These are phyloP conservation scores for Harpagoxenus sublaevis DNA, from an alignment of 2,888 invertebrate species.

Conservation along the genomic window DNA sequence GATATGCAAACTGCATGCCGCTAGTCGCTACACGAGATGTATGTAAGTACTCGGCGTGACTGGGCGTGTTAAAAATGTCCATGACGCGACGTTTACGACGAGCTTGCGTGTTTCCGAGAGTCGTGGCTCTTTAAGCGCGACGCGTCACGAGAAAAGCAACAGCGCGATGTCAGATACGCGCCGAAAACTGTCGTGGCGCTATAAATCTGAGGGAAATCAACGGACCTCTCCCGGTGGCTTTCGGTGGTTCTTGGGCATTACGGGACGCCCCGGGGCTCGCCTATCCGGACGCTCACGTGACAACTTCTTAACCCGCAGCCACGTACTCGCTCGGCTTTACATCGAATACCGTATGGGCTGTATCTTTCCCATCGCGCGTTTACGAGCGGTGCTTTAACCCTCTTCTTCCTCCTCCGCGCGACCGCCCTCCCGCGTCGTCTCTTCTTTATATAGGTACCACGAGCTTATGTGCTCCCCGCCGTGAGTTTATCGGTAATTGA, in stretches of 20 bases:
- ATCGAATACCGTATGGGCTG: conserved; percentile 38
- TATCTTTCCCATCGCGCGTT: conserved; percentile 60
- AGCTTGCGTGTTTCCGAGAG: conserved; percentile 66
- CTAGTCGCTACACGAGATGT: not conserved
- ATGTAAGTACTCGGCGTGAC: conserved; percentile 34
- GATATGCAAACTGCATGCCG: not conserved
- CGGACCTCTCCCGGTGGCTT: conserved; percentile 32
- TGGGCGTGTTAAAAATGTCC: conserved; percentile 73
- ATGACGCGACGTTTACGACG: conserved; percentile 68
- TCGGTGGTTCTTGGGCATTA: conserved; percentile 22
- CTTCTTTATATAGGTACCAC: conserved; percentile 61
- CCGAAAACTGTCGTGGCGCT: conserved; percentile 40
- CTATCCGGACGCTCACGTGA: conserved; percentile 69
- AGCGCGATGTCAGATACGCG: conserved; percentile 42
- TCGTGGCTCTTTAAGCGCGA: conserved; percentile 60
- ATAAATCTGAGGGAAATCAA: conserved; percentile 73
- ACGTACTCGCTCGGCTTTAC: conserved; percentile 64
- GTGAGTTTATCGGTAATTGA: conserved; percentile 74
- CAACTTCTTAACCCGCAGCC: conserved; percentile 73
- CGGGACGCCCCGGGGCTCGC: conserved; percentile 11
- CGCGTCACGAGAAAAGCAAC: conserved; percentile 65
- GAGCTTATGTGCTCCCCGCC: conserved; percentile 59
- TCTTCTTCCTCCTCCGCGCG: not conserved
- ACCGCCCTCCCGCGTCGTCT: conserved; percentile 25
- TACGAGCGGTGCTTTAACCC: conserved; percentile 68